These are phyloP conservation scores for Eurytoma californica DNA, from an alignment of 2,888 invertebrate species.

Conservation along the genomic window DNA sequence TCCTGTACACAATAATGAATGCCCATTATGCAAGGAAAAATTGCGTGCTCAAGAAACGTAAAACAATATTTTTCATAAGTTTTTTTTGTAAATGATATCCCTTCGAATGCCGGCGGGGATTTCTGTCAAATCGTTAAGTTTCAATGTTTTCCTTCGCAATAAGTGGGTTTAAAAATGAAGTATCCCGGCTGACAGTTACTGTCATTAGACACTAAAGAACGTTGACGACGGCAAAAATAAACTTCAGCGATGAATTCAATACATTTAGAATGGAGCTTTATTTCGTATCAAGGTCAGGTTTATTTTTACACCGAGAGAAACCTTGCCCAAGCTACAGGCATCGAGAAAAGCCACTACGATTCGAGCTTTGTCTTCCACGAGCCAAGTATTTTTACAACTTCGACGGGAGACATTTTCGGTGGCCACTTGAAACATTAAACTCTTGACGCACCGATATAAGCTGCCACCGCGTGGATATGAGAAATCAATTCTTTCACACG, in stretches of 20 bases:
- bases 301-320: conserved; percentile 3
- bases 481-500: conserved; percentile 8
- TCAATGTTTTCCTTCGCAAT: no score
- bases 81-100: not conserved
- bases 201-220: no score
- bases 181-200: no score
- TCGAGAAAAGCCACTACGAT: conserved; percentile 1
- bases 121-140: no score
- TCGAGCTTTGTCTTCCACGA: not conserved
- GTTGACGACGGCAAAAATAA: not conserved
- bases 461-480: not conserved
- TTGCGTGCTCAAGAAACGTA: conserved; percentile 16
- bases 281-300: not conserved
- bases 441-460: not conserved
- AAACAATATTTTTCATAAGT: conserved; percentile 2
- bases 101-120: no score
- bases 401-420: not conserved
- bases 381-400: not conserved
- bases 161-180: no score
- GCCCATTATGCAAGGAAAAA: conserved; percentile 29
- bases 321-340: not conserved
- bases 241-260: conserved; percentile 1
- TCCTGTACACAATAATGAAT: conserved; percentile 9
- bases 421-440: not conserved
- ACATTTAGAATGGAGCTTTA: not conserved